Conservation (phyloP, 2,113 vertebrate genomes). For the Acrocephalus kingi region DNA sequence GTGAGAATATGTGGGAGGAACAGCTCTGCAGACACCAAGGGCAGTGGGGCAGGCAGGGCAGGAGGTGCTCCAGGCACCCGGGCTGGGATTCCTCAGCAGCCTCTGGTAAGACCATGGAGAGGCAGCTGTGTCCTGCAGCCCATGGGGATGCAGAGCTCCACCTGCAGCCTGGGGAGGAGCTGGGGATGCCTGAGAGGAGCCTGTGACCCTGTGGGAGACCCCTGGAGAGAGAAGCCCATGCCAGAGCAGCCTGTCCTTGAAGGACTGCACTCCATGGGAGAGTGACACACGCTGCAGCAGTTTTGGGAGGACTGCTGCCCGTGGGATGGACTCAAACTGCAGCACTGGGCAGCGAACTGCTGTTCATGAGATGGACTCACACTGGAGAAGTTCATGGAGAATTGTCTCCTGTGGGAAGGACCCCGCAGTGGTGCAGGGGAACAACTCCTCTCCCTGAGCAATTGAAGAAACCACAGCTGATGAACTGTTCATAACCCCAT, state of each 20-base stretch:
- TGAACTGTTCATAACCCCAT: background rate
- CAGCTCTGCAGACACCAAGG: too few species aligned
- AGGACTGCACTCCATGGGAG: too few species aligned
- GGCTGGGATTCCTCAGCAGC: background rate
- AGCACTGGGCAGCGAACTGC: background rate
- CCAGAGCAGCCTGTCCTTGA: background rate
- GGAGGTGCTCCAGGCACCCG: too few species aligned
- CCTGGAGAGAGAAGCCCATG: background rate
- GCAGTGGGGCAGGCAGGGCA: too few species aligned
- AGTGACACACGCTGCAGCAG: rapidly evolving
- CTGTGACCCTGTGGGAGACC: background rate
- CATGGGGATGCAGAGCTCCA: background rate
- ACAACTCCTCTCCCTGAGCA: background rate
- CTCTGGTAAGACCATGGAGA: rapidly evolving
- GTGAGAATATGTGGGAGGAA: background rate
- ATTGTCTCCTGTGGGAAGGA: background rate
- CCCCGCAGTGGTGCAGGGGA: background rate
- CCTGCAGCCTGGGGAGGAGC: background rate
- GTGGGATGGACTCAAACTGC: background rate
- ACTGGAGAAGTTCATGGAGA: background rate
- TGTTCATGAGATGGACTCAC: background rate
- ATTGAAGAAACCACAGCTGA: background rate
- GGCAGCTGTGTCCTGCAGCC: background rate
- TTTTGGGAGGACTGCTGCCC: background rate
- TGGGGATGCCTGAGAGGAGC: background rate